Percentiles rank a stretch among this genome's conserved stretches.
phyloP scores from a whole-genome alignment of 2,113 vertebrate genomes.

The Takifugu bimaculatus region DNA sequence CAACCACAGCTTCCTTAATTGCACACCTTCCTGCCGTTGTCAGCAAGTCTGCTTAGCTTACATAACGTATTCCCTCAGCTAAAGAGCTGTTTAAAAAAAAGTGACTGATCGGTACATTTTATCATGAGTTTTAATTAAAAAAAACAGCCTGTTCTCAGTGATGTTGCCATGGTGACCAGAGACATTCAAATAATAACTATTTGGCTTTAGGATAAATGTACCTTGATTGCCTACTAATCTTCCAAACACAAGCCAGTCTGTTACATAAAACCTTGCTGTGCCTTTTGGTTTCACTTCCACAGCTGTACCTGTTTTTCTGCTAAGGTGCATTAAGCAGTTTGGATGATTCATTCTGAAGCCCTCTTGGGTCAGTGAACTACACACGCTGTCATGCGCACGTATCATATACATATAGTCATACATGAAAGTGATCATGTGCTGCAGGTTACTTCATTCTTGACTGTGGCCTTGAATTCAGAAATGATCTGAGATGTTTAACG shows the following conservation, averaged over 20 bases:
- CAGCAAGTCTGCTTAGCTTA: too few relatives aligned
- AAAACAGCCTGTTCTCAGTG: background rate
- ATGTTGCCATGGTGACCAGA: background rate
- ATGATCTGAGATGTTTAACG: background rate
- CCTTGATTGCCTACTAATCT: background rate
- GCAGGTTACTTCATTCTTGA: background rate
- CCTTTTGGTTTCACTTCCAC: background rate
- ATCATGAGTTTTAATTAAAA: background rate
- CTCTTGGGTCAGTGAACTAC: background rate
- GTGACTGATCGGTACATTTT: background rate
- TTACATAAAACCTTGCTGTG: background rate
- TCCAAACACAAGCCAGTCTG: background rate
- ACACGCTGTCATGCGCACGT: background rate
- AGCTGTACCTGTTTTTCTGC: too few relatives aligned
- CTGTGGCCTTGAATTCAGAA: background rate
- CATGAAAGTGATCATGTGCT: background rate
- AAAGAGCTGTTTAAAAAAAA: too few relatives aligned
- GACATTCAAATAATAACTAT: background rate
- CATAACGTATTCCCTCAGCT: too few relatives aligned
- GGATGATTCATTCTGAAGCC: background rate
- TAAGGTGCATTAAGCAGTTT: too few relatives aligned
- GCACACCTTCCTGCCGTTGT: background rate
- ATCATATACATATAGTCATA: background rate
- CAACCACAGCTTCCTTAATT: background rate
- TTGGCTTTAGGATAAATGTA: background rate